These are phyloP conservation scores for Strix aluco DNA, from an alignment of 2,113 vertebrate genomes.

Conservation along the genomic window DNA sequence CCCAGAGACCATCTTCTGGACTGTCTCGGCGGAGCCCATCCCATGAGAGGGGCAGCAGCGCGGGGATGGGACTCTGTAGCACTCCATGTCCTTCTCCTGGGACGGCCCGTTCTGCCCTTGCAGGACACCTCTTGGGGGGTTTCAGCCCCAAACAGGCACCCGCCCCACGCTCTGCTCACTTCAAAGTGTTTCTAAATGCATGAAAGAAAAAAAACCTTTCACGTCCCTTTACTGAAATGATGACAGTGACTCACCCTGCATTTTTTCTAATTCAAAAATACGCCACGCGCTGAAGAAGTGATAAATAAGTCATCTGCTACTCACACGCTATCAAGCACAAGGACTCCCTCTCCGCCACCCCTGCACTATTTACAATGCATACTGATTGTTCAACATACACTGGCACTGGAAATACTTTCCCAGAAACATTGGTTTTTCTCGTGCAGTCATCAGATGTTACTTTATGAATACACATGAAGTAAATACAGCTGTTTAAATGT, in stretches of 20 bases:
- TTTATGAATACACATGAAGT: conserved; percentile 22
- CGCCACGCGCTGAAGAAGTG: neutral
- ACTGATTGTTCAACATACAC: neutral
- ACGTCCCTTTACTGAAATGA: neutral
- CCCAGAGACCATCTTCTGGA: neutral
- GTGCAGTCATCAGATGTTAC: neutral
- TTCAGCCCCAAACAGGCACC: neutral
- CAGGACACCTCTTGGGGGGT: neutral
- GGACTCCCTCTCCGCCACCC: neutral
- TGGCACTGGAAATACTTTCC: neutral
- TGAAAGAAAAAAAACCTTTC: neutral
- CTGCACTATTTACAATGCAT: neutral
- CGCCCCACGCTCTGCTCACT: neutral
- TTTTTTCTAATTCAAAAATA: neutral
- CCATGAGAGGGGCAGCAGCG: rapidly evolving
- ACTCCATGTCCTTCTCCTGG: no score
- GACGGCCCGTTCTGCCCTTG: no score
- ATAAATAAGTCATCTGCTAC: neutral
- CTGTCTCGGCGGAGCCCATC: neutral
- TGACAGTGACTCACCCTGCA: neutral
- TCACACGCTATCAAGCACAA: neutral
- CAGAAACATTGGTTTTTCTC: neutral
- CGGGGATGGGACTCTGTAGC: rapidly evolving
- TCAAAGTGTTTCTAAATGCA: rapidly evolving
- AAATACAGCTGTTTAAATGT: neutral